Conservation (phyloP, 1,140 invertebrate genomes). For the Pseudomyrmex flavicornis region DNA sequence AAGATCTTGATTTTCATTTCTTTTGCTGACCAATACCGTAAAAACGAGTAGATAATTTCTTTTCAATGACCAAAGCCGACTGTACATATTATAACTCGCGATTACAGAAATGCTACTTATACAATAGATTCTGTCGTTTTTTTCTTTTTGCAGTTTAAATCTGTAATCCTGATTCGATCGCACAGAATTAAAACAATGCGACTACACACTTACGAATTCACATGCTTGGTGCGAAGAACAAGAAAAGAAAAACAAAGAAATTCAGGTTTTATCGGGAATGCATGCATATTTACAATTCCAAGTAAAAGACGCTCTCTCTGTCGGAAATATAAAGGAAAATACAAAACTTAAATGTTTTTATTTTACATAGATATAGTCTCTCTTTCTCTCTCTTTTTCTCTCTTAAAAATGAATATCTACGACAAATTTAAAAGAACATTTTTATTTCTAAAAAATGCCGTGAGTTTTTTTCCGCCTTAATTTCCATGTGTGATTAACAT, state of each 20-base stretch:
- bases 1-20: constrained; percentile 52
- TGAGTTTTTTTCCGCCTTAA: not conserved
- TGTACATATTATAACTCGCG: constrained; percentile 28
- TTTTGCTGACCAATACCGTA: constrained; percentile 15
- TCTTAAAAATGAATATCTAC: not conserved
- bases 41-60: constrained; percentile 21
- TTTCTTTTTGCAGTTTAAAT: constrained; percentile 39
- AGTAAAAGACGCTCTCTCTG: not conserved
- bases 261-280: not conserved
- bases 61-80: constrained; percentile 48
- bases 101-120: constrained; percentile 32
- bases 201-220: constrained; percentile 25
- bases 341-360: constrained; percentile 6
- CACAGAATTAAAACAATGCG: constrained; percentile 24
- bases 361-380: not conserved
- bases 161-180: constrained; percentile 44
- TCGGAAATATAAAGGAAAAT: not conserved
- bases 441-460: not conserved
- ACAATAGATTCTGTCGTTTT: constrained; percentile 3
- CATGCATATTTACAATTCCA: not conserved
- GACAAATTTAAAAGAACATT: constrained; percentile 22
- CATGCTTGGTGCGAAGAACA: not conserved
- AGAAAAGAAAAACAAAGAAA: constrained; percentile 1
- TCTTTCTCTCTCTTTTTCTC: too few relatives aligned
- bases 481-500: not conserved